Conservation (phyloP, 1,140 invertebrate genomes). For the Xylocopa sonorina region DNA sequence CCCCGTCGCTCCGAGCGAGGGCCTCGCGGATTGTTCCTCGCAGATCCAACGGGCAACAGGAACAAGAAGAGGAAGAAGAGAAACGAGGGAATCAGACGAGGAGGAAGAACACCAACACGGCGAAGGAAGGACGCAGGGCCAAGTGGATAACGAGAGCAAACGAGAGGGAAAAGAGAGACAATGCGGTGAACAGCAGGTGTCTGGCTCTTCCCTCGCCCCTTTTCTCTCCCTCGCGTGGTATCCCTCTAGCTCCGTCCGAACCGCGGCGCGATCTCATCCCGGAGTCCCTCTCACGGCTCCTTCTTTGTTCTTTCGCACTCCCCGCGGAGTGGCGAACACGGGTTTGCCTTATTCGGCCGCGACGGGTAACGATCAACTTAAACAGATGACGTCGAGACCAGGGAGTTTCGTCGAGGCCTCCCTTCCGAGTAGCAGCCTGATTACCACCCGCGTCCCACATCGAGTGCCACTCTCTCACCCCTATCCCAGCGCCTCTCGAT, state of each 20-base stretch:
- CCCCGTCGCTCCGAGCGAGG: slow-evolving; percentile 7
- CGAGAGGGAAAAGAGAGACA: slow-evolving; percentile 62
- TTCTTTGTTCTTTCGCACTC: slow-evolving; percentile 76
- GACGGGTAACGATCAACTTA: slow-evolving; percentile 63
- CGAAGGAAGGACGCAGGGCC: slow-evolving; percentile 19
- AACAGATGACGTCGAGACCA: slow-evolving; percentile 70
- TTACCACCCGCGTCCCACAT: slow-evolving; percentile 42
- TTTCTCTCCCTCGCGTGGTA: slow-evolving; percentile 40
- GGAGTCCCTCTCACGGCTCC: slow-evolving; percentile 53
- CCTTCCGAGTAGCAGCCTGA: slow-evolving; percentile 45
- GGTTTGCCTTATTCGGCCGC: slow-evolving; percentile 70
- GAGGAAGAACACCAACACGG: slow-evolving; percentile 53
- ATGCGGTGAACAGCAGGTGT: slow-evolving; percentile 77
- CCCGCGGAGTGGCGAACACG: slow-evolving; percentile 63
- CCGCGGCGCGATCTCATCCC: slow-evolving; percentile 53
- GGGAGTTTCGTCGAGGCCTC: slow-evolving; percentile 43
- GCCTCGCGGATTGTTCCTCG: slow-evolving; percentile 37
- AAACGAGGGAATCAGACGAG: slow-evolving; percentile 1
- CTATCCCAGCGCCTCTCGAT: neutral
- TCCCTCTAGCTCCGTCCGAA: slow-evolving; percentile 36
- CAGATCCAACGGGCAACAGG: slow-evolving; percentile 13
- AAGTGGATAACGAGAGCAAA: neutral
- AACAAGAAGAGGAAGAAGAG: slow-evolving; percentile 16
- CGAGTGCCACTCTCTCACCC: slow-evolving; percentile 51
- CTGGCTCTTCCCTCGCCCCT: slow-evolving; percentile 61